Evolutionary conservation across 2,888 invertebrate species (phyloP), one percentile per base, ranked within the genome.

Genomic region (Drosophila tripunctata): DNA sequence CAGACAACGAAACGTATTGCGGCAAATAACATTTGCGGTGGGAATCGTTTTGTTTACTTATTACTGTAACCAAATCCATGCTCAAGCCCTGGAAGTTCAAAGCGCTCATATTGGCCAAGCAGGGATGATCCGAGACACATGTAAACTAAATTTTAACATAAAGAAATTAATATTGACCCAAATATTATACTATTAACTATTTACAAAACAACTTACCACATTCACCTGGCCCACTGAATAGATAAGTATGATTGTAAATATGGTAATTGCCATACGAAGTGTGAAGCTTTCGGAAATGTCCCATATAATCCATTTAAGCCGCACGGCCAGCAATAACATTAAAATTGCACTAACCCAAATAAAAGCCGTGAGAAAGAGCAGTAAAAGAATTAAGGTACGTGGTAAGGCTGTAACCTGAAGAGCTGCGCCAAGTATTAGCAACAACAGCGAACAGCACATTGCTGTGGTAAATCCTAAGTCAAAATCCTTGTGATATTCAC

Each of bases 161-260:
- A 2, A n/a, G 7, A 33, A n/a, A 50, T 4, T 8, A 14, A n/a
- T n/a, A n/a, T n/a, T 14, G 4, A 40, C 5, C 4, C 7, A 3
- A 4, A n/a, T n/a, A n/a, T 21, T 21, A 30, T 1, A 1, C 10
- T 4, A n/a, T 3, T n/a, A 31, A n/a, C n/a, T n/a, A n/a, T n/a
- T 3, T 0, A 27, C 6, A 1, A 15, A n/a, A 8, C 0, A 10
- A 94, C 96, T 94, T 92, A 97, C 97, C 93, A 97, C 96, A 93
- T 98, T 98, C 66, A 97, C 96, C 92, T 97, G 97, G 47, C 96
- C 96, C 69, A 97, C 96, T 44, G 96, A 95, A 90, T 97, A 97
- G 30, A 97, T 94, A 60, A 97, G 93, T 7, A 97, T 94, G 63
- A 97, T 95, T 1, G 97, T 97, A 82, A 97, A 96, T 14, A 96